Evolutionary conservation across 2,113 vertebrate genomes (phyloP).

Genomic region (Accipiter virgatus): DNA sequence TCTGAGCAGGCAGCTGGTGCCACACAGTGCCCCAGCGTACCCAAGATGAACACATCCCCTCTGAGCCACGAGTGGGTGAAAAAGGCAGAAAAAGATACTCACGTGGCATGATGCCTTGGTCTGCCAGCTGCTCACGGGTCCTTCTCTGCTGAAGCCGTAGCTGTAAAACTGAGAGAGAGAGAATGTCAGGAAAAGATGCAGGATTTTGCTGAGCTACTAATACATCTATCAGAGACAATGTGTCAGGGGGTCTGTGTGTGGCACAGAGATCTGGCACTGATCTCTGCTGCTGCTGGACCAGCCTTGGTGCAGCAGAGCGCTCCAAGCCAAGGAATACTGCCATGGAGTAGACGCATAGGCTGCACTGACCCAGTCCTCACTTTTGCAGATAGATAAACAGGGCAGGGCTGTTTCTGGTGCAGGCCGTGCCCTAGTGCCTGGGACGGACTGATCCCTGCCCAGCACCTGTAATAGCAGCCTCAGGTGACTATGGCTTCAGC

Average conservation of each 20-base stretch:
- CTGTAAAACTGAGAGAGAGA: constrained; percentile 89
- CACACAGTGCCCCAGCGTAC: background rate
- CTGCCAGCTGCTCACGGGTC: constrained; percentile 92
- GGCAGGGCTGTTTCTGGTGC: background rate
- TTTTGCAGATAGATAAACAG: background rate
- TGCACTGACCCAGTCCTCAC: background rate
- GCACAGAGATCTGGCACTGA: background rate
- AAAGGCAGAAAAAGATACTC: constrained; percentile 71
- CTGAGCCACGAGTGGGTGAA: background rate
- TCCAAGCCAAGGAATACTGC: background rate
- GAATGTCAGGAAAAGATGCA: constrained; percentile 7
- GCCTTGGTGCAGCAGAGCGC: background rate
- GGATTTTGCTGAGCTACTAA: background rate
- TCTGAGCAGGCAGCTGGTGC: background rate
- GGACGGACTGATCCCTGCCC: background rate
- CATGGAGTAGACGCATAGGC: background rate
- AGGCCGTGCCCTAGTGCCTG: background rate
- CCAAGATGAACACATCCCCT: background rate
- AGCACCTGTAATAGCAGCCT: background rate
- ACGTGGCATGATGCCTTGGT: constrained; percentile 96
- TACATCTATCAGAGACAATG: background rate
- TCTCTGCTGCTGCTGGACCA: background rate
- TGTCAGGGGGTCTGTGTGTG: background rate
- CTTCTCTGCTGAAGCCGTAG: constrained; percentile 97
- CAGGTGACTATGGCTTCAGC: background rate